Base-by-base conservation (phyloP, 2,888 invertebrate species). In the Catocala fraxini region DNA sequence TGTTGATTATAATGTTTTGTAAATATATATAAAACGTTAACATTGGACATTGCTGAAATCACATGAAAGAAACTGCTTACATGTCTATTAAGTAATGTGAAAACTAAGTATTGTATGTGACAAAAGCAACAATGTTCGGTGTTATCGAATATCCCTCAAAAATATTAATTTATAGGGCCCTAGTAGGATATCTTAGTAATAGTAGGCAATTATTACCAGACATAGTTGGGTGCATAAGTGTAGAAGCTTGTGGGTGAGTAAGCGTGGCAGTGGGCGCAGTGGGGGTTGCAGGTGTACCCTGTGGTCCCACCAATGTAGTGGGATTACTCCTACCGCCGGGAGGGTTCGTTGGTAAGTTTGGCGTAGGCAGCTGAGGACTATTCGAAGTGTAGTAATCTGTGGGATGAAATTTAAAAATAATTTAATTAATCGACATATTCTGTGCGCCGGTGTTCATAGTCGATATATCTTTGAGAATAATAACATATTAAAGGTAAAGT, bases 341-440 rank as follows among this genome's bases (percentile, higher is more conserved):
- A 47, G 86, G 72, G 59, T 81, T 87, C 74, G 71, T 77, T 70
- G 88, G 92, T 57, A 94, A 81, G 58, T 91, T 88, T 54, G 90
- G 92, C 47, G 94, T 82, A 12, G 89, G 88, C 71, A 95, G 77
- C 68, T 93, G 94, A 56, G 92, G 90, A 66, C 81, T 90, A 76
- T 88, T 91, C 52, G 87, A 80, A 51, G 86, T 65, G 81, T 86
- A 92, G 73, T 85, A 92, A 83, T 91, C 92, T 92, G 82, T 56
- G 63, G 43, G 43, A 48, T 64, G 10, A 45, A 54, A 52, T 43
- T 43, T 51, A 63, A 63, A 49, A 43, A 48, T 4, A 1, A 54
- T 13, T 35, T 12, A 5, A 46, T 53, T 55, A 42, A 52, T 48
- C 51, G 15, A 43, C 51, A 34, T 34, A 43, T 4, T 43, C 5